phyloP scores from a whole-genome alignment of 2,113 vertebrate species.

The Plotosus lineatus region DNA sequence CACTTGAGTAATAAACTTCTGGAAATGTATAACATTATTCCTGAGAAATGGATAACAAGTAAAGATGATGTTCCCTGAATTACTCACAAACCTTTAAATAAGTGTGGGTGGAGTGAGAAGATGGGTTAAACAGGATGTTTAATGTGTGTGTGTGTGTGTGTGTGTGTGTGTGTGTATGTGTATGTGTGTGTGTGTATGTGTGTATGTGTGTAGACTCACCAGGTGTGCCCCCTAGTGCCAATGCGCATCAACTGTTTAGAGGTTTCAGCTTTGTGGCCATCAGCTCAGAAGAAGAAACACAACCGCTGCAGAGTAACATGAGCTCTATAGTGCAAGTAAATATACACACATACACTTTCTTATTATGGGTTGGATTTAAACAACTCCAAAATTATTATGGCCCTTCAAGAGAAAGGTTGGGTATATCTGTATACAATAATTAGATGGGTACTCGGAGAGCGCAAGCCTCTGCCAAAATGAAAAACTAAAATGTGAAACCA shows the following conservation, averaged over 20 bases:
- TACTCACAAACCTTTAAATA: slow-evolving; percentile 29
- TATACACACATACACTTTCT: background rate
- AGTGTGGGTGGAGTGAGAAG: background rate
- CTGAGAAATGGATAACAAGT: slow-evolving; percentile 23
- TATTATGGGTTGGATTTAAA: background rate
- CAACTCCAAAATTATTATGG: background rate
- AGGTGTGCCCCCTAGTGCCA: slow-evolving; percentile 84
- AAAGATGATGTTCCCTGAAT: slow-evolving; percentile 28
- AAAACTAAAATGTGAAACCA: too few relatives aligned
- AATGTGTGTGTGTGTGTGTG: background rate
- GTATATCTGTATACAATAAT: background rate
- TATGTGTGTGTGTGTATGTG: slow-evolving; percentile 21
- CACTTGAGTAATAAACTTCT: background rate
- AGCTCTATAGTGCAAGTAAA: slow-evolving; percentile 81
- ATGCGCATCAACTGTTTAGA: slow-evolving; percentile 81
- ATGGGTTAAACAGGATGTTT: slow-evolving; percentile 12
- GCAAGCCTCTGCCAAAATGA: too few relatives aligned
- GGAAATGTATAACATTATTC: background rate
- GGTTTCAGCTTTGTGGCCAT: slow-evolving; percentile 86
- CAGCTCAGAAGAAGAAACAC: slow-evolving; percentile 77
- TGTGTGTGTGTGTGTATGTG: slow-evolving; percentile 23
- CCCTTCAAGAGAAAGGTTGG: background rate
- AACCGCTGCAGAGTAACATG: slow-evolving; percentile 76
- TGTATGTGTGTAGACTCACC: slow-evolving; percentile 75
- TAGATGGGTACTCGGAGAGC: too few relatives aligned